Base-by-base conservation (phyloP, 30 jellyfish, hydroid and myxozoan genomes). In the Aurelia coerulea region DNA sequence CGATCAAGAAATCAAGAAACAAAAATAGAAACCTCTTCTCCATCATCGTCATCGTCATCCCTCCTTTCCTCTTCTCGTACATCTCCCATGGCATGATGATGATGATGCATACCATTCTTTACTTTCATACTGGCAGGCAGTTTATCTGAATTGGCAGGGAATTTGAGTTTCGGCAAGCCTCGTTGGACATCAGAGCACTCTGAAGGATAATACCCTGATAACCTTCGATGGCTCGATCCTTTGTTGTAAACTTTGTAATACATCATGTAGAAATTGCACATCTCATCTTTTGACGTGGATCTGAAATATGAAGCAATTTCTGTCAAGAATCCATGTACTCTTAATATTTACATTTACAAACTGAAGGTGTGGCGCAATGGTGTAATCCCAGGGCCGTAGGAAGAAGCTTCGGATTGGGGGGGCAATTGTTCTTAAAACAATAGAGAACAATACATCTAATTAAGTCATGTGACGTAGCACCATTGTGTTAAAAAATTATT, bases 231-330 rank as follows among this genome's bases (percentile, higher is more conserved):
- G 34, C 34, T 16, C 2, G 51, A 51, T 5, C 88, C 88, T 19
- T 42, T 63, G 15, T 75, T 34, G 74, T 73, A 82, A 0, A 76
- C 80, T 35, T 93, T 86, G 82, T 84, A 91, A 63, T 37, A 85
- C 97, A 91, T 91, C 83, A 91, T 52, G 91, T 91, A 91, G 69
- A 78, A 79, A 62, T 91, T 91, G 93, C 97, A 91, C 97, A 91
- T 91, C 63, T 91, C 97, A 50, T 91, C 96, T 19, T 74, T 62
- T 5, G 97, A 91, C 17, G 89, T 74, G 49, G 96, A 35, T 51
- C 97, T 91, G 74, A 8, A 59, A 46, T 46, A 46, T 1, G 2
- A 46, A 46, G 56, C 56, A 46, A 46, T 46, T 4, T 46, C 14
- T 6, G 15, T 46, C 14, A 46, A 9, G 60, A 62, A 10, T 42